Base-by-base conservation (phyloP, 2,888 invertebrate genomes). In the Thalpophila matura region DNA sequence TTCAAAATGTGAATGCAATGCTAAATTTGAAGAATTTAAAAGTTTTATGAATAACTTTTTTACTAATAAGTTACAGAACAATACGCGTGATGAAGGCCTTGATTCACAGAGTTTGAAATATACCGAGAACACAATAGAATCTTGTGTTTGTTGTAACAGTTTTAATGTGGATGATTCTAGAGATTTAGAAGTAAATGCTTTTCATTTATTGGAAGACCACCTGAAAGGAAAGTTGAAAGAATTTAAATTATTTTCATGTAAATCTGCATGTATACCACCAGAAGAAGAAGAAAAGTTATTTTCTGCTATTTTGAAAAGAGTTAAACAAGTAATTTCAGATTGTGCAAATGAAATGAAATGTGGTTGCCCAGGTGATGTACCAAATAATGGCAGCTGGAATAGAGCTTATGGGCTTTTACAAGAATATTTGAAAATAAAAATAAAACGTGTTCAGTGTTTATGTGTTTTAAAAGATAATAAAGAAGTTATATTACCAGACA, bases 381-480 rank as follows among this genome's bases (percentile, higher is more conserved):
- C 64, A 14, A 63, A 67, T 16, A 80, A 85, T 56, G 89, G 86
- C n/a, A 92, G 88, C 77, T 94, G 93, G 92, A 87, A 88, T 16
- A 87, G 94, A 74, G 94, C 92, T 1, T 91, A 91, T 61, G 85
- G 84, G 42, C 82, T 95, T 72, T 79, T 95, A 53, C 89, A 92
- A 83, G 95, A 95, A 81, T 95, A 94, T 83, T 83, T 95, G 40
- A 92, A 90, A 83, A 83, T 86, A 1, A 95, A 95, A 91, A 88
- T 95, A 20, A 87, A 90, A 64, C 88, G 87, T 43, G 88, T 89
- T 10, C 85, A 91, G 64, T 93, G 93, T 74, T 66, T 81, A 29
- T 92, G 92, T 78, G 57, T 79, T 43, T 69, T 72, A 40, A 79
- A 82, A 16, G 73, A 85, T 35, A 80, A 73, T 51, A 84, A 84